Base-by-base conservation (phyloP, 2,888 invertebrate species). In the Calliopum simillimum region DNA sequence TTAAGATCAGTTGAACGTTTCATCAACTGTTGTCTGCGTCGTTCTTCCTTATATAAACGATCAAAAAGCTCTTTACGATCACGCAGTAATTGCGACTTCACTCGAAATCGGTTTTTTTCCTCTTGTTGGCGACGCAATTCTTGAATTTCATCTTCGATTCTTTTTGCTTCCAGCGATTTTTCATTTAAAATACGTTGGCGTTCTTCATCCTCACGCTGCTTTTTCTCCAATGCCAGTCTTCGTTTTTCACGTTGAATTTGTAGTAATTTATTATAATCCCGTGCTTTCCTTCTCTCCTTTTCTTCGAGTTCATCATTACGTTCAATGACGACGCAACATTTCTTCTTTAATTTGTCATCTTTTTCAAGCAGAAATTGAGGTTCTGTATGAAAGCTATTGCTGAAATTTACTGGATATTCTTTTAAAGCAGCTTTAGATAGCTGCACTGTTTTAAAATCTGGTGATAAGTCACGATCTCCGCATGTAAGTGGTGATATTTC, bases 241-340 rank as follows among this genome's bases (percentile, higher is more conserved):
- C 67, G 63, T 23, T 55, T 62, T 53, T 70, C 70, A 5, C 72
- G 58, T 33, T 72, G 72, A 33, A 55, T 70, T 43, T 72, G 58
- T 25, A 72, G 46, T 62, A 72, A 56, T 16, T 61, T 25, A 47
- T 72, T 72, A 4, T 66, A 67, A 58, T 59, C 69, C 11, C 49
- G 62, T 14, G 68, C 44, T n/a, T 59, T 53, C 44, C 64, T 44
- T 14, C 43, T 13, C 33, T 61, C 46, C 11, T 44, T 25, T 4
- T 46, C 19, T 12, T 65, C n/a, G 12, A 72, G 58, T 3, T 55
- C 64, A 16, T 65, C 56, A 43, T 71, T 65, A 12, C 59, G 55
- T 16, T 69, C 58, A n/a, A 73, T 49, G n/a, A 68, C 23, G 25
- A 73, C 70, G 21, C 19, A 41, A 11, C 73, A 73, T 56, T 69